phyloP scores from a whole-genome alignment of 2,797 vertebrate species.

The Sebastes hubbsi region DNA sequence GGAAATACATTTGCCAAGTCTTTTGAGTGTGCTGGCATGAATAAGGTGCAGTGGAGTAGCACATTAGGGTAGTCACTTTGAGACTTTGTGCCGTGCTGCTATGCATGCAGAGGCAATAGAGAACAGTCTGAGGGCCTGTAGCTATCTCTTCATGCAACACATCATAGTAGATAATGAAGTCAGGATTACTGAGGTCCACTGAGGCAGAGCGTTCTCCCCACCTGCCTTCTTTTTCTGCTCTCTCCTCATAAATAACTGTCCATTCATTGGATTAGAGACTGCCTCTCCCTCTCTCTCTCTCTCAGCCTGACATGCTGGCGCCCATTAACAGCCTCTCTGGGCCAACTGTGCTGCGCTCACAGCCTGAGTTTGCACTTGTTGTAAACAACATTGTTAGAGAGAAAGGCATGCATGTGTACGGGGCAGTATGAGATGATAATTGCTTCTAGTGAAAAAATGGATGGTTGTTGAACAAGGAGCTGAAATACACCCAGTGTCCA shows the following conservation, averaged over 20 bases:
- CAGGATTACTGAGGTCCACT: conserved; percentile 65
- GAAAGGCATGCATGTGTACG: conserved; percentile 35
- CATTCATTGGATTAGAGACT: conserved; percentile 56
- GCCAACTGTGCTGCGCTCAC: conserved; percentile 40
- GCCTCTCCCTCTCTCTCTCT: conserved; percentile 31
- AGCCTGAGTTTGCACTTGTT: conserved; percentile 47
- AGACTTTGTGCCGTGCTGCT: conserved; percentile 35
- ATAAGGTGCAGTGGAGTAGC: conserved; percentile 33
- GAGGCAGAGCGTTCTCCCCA: conserved; percentile 60
- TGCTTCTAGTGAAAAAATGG: conserved; percentile 36
- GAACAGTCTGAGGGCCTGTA: conserved; percentile 28
- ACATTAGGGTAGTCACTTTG: conserved; percentile 26
- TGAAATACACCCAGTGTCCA: background rate
- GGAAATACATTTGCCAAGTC: conserved; percentile 14
- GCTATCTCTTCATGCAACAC: conserved; percentile 58
- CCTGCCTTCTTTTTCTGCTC: conserved; percentile 46
- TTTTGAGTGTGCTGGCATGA: conserved; percentile 40
- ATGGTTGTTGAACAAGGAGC: conserved; percentile 20
- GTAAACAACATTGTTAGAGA: conserved; percentile 71
- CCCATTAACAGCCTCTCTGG: conserved; percentile 41
- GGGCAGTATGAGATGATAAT: conserved; percentile 52
- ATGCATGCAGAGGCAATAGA: conserved; percentile 31
- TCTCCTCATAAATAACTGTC: conserved; percentile 60
- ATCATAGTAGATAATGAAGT: conserved; percentile 64
- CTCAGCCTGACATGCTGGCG: conserved; percentile 40